Conservation (phyloP, 2,888 invertebrate species). For the Oscheius onirici region DNA sequence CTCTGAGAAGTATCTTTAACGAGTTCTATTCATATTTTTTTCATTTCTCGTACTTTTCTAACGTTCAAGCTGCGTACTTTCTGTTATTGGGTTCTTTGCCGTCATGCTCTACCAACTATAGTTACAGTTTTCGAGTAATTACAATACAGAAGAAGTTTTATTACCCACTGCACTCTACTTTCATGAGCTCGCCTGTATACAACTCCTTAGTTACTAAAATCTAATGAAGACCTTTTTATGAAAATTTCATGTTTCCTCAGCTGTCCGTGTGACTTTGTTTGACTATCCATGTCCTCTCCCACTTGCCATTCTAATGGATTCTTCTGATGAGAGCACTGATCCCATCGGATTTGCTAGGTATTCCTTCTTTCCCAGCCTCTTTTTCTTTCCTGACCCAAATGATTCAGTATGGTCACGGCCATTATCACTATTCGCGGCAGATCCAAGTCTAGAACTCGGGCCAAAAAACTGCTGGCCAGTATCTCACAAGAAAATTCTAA, state of each 20-base stretch:
- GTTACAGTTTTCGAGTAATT: no score
- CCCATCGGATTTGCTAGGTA: not conserved
- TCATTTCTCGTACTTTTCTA: no score
- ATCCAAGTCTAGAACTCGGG: conserved; percentile 6
- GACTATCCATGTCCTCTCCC: not conserved
- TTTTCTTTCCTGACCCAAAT: not conserved
- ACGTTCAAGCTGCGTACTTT: no score
- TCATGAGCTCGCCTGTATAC: not conserved
- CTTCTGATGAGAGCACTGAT: not conserved
- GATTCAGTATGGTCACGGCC: conserved; percentile 19
- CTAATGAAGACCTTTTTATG: not conserved
- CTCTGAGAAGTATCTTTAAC: no score
- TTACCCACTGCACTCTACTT: no score
- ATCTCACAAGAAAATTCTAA: not conserved
- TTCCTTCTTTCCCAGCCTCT: not conserved
- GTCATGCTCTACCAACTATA: no score
- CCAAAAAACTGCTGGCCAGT: conserved; percentile 9
- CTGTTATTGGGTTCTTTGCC: no score
- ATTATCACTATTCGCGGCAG: conserved; percentile 19
- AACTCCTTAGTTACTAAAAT: not conserved
- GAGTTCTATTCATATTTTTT: no score
- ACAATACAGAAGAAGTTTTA: no score
- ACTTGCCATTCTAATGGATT: not conserved
- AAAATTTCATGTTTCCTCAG: not conserved
- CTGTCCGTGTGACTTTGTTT: not conserved